These are phyloP conservation scores for Rhynchophorus ferrugineus DNA, from an alignment of 1,140 invertebrate genomes.

Conservation along the genomic window DNA sequence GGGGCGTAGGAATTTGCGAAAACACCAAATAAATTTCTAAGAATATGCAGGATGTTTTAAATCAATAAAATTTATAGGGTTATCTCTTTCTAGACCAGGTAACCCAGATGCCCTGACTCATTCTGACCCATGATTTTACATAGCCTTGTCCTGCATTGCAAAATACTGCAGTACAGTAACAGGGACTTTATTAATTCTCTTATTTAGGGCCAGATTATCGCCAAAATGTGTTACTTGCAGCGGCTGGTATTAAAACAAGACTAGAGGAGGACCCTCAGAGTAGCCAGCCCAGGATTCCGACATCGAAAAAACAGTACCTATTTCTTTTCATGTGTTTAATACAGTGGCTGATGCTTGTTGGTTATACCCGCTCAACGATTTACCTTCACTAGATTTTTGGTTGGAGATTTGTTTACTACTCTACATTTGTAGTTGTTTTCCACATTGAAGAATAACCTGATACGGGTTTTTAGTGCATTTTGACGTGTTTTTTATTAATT, in stretches of 20 bases:
- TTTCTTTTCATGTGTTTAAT: slow-evolving; percentile 37
- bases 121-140: slow-evolving; percentile 26
- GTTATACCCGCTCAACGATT: slow-evolving; percentile 38
- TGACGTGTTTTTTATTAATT: too few species aligned
- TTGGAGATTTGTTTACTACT: slow-evolving; percentile 32
- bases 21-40: slow-evolving; percentile 28
- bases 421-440: slow-evolving; percentile 25
- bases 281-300: slow-evolving; percentile 25
- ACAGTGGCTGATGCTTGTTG: slow-evolving; percentile 39
- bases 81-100: slow-evolving; percentile 35
- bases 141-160: slow-evolving; percentile 36
- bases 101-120: slow-evolving; percentile 32
- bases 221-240: slow-evolving; percentile 34
- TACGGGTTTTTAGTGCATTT: slow-evolving; percentile 2
- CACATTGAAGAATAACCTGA: background rate
- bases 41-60: slow-evolving; percentile 32
- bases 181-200: slow-evolving; percentile 32
- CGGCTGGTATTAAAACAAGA: slow-evolving; percentile 26
- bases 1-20: slow-evolving; percentile 20
- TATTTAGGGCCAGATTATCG: slow-evolving; percentile 34
- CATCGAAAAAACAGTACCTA: slow-evolving; percentile 34
- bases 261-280: slow-evolving; percentile 27
- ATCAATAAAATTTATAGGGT: slow-evolving; percentile 34
- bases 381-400: slow-evolving; percentile 38
- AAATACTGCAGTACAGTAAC: slow-evolving; percentile 32